phyloP scores from a whole-genome alignment of 2,113 vertebrate genomes.

The Grantiella picta region DNA sequence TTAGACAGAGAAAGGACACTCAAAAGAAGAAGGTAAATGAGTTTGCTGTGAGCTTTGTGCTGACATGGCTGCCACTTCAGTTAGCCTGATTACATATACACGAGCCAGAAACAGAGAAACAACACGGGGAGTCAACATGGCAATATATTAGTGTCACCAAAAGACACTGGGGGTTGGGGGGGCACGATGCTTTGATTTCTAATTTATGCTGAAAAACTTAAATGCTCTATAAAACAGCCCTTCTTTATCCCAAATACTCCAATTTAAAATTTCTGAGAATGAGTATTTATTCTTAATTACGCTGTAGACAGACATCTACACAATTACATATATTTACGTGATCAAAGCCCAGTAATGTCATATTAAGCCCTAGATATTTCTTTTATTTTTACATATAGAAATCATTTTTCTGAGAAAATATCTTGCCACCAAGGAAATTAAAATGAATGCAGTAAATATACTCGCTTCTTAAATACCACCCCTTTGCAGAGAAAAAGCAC shows the following conservation, averaged over 20 bases:
- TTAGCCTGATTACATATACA: background rate
- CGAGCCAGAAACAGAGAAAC: background rate
- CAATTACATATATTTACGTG: background rate
- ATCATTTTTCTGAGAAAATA: background rate
- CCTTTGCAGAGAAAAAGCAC: background rate
- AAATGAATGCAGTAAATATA: background rate
- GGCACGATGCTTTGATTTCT: background rate
- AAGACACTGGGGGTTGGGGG: fast-evolving
- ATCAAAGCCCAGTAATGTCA: background rate
- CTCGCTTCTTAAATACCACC: background rate
- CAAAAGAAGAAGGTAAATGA: background rate
- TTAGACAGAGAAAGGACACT: background rate
- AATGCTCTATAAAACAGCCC: background rate
- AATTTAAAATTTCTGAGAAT: background rate
- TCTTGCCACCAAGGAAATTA: background rate
- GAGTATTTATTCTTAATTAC: background rate
- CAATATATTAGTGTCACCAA: background rate
- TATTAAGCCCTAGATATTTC: background rate
- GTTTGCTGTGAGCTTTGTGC: background rate
- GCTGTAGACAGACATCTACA: background rate
- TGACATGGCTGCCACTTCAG: background rate
- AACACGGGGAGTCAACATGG: background rate
- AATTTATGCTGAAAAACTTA: background rate
- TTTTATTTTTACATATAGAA: background rate
- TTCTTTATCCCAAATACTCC: background rate